A percentile compares a stretch with the other conserved stretches of the same genome.
Conservation (phyloP, 2,888 invertebrate species). For the Pyrgus malvae region DNA sequence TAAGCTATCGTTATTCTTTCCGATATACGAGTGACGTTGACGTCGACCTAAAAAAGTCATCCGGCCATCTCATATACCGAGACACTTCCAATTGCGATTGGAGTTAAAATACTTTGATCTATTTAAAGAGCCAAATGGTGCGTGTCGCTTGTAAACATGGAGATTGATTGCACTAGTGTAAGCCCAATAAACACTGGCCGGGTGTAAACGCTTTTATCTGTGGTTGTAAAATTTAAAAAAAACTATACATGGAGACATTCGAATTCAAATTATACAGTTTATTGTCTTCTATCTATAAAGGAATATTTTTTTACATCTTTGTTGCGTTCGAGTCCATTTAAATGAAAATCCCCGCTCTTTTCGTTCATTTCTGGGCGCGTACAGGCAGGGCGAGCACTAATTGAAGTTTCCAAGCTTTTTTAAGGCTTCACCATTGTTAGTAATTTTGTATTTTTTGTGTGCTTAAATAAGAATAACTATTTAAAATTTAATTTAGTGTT, state of each 20-base stretch:
- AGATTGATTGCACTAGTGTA: constrained; percentile 53
- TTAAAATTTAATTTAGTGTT: too few relatives aligned
- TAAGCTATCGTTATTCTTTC: not conserved
- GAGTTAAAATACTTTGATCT: constrained; percentile 66
- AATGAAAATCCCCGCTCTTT: too few relatives aligned
- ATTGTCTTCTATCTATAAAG: not conserved
- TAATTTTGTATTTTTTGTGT: too few relatives aligned
- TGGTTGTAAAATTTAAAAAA: constrained; percentile 10
- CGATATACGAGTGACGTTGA: not conserved
- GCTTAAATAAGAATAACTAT: too few relatives aligned
- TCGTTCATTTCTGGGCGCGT: too few relatives aligned
- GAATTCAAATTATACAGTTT: not conserved
- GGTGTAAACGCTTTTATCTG: constrained; percentile 5
- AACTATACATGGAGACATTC: too few relatives aligned
- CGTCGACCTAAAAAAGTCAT: constrained; percentile 40
- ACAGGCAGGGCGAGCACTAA: too few relatives aligned
- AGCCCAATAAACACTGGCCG: constrained; percentile 43
- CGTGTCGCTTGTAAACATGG: constrained; percentile 50
- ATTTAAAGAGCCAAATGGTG: constrained; percentile 63
- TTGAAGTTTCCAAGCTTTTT: too few relatives aligned
- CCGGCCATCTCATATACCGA: constrained; percentile 55
- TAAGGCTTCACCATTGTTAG: too few relatives aligned
- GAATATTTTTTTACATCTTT: too few relatives aligned
- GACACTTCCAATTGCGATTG: constrained; percentile 53
- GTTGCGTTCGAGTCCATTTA: too few relatives aligned